Conservation (phyloP, 2,113 vertebrate genomes). For the Leucopsar rothschildi region DNA sequence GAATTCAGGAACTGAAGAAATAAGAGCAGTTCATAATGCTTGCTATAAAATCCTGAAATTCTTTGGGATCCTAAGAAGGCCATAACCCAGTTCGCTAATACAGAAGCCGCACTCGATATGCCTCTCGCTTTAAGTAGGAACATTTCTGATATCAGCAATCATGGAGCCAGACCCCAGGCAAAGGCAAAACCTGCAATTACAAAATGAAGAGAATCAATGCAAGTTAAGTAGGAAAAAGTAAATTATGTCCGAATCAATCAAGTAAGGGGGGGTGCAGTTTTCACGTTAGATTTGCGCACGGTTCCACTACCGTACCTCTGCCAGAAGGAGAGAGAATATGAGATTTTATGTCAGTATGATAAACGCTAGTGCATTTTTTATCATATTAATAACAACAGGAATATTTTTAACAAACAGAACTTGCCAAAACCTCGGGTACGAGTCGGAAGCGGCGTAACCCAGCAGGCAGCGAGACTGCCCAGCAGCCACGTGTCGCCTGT, state of each 20-base stretch:
- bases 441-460: background rate
- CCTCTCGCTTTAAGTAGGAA: slow-evolving; percentile 82
- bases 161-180: slow-evolving; percentile 87
- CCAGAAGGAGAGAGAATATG: background rate
- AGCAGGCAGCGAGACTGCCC: background rate
- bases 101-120: slow-evolving; percentile 75
- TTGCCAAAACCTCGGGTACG: background rate
- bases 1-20: background rate
- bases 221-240: background rate
- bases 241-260: background rate
- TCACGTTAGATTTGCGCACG: background rate
- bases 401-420: background rate
- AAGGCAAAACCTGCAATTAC: slow-evolving; percentile 81
- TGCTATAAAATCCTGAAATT: slow-evolving; percentile 83
- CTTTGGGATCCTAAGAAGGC: slow-evolving; percentile 86
- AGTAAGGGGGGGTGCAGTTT: background rate
- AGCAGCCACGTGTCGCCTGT: background rate
- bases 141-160: slow-evolving; percentile 89
- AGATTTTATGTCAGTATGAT: background rate
- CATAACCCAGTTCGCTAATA: slow-evolving; percentile 86
- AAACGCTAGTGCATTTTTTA: background rate
- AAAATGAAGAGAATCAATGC: background rate
- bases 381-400: background rate
- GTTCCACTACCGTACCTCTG: background rate
- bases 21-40: background rate